phyloP scores from a whole-genome alignment of 2,888 invertebrate genomes.

The Papilio protenor region DNA sequence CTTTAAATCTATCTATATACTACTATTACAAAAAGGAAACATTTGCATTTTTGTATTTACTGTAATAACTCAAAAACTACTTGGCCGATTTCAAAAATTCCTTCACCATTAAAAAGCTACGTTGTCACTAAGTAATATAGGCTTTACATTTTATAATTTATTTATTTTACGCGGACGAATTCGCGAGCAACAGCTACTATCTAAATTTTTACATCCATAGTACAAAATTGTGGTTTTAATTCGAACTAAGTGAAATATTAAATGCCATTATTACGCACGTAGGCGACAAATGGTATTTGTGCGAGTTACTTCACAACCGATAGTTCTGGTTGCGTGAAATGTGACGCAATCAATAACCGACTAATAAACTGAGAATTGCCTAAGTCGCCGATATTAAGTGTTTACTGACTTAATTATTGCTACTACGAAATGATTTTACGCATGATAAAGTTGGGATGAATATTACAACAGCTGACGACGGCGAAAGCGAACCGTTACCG shows the following conservation, averaged over 20 bases:
- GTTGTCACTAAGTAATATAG: no score
- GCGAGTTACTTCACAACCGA: conserved; percentile 29
- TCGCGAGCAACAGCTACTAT: no score
- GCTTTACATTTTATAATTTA: no score
- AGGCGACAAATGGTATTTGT: conserved; percentile 18
- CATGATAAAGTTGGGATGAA: background rate
- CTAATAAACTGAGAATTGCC: conserved; percentile 23
- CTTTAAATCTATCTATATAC: no score
- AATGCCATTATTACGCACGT: conserved; percentile 23
- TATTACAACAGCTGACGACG: background rate
- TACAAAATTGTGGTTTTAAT: background rate
- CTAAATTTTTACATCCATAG: no score
- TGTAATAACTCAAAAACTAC: no score
- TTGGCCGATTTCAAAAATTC: no score
- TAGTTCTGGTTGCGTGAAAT: conserved; percentile 31
- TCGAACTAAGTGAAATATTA: conserved; percentile 6
- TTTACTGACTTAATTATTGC: conserved; percentile 15
- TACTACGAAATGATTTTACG: conserved; percentile 20
- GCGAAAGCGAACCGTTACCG: background rate
- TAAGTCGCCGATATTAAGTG: conserved; percentile 21
- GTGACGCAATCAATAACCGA: conserved; percentile 31
- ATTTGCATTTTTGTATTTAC: no score
- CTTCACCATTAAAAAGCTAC: no score
- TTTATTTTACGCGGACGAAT: no score
- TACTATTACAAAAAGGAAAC: no score